A percentile compares a stretch with the other conserved stretches of the same genome.
Conservation (phyloP, 1,140 invertebrate genomes). For the Formica selysi region DNA sequence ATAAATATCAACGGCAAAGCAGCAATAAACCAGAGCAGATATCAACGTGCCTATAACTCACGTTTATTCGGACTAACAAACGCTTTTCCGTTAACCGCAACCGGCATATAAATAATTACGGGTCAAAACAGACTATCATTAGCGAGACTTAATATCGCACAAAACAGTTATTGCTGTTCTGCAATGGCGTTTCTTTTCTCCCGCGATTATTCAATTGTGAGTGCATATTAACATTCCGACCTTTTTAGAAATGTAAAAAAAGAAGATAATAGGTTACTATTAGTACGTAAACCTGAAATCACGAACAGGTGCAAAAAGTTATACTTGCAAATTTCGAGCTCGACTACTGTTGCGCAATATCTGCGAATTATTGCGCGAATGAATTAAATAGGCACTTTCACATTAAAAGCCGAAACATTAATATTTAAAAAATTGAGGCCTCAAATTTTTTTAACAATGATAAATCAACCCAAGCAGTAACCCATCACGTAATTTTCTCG, state of each 20-base stretch:
- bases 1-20: constrained; percentile 71
- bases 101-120: constrained; percentile 70
- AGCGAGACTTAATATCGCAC: constrained; percentile 67
- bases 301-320: constrained; percentile 10
- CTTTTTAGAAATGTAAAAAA: constrained; percentile 15
- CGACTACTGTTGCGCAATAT: constrained; percentile 15
- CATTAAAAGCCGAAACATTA: background rate
- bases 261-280: background rate
- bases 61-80: constrained; percentile 48
- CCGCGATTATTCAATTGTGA: constrained; percentile 60
- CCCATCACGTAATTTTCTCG: constrained; percentile 7
- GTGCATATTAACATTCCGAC: background rate
- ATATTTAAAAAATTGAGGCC: constrained; percentile 4
- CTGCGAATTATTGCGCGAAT: constrained; percentile 7
- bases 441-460: constrained; percentile 6
- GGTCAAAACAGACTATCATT: constrained; percentile 65
- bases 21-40: constrained; percentile 64
- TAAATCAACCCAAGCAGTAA: constrained; percentile 23
- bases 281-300: background rate
- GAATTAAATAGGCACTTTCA: background rate
- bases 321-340: constrained; percentile 12
- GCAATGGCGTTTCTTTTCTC: constrained; percentile 18
- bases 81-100: constrained; percentile 65
- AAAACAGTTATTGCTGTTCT: constrained; percentile 65
- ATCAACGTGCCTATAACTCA: constrained; percentile 73